Base-by-base conservation (phyloP, 2,113 vertebrate genomes). In the Oncorhynchus clarkii region DNA sequence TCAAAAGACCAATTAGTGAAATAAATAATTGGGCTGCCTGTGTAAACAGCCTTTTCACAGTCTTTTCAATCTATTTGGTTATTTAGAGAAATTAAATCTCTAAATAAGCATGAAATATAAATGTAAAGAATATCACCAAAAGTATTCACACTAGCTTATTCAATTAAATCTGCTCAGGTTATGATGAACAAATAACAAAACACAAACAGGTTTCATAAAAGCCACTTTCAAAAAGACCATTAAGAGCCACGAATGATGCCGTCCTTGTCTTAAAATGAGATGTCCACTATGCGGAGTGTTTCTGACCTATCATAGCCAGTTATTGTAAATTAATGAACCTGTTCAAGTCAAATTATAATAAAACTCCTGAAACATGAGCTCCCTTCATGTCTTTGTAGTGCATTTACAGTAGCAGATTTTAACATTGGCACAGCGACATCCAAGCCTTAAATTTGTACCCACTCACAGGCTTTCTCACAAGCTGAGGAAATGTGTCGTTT, bases 161-260 rank as follows among this genome's bases (percentile, higher is more conserved):
- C 4, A 26, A 66, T 67, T 67, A 26, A 29, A 67, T 26, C 26
- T 67, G 22, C 6, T 29, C 12, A 11, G 27, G 65, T 67, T 67
- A 67, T 29, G 16, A 54, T 16, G 12, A 67, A 27, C 24, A 13
- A 29, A 67, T 14, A 27, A 27, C 65, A 67, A 65, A 65, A 65
- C 62, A 49, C 71, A 74, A 79, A 79, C 77, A 70, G 24, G 26
- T 70, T 67, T 68, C 65, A 59, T 80, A 70, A 79, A 79, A 67
- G 49, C 70, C 51, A 68, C 29, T 67, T 78, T 72, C 26, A 65
- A 70, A 70, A 24, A 49, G 49, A 68, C 29, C 60, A 20, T 62
- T 64, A 27, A 68, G n/a, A 26, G 64, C 27, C 45, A 68, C 51
- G 22, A 13, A 45, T 60, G 13, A 39, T 45, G 14, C 29, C 18